Conservation (phyloP, 2,797 vertebrate genomes). For the Prunella strophiata region DNA sequence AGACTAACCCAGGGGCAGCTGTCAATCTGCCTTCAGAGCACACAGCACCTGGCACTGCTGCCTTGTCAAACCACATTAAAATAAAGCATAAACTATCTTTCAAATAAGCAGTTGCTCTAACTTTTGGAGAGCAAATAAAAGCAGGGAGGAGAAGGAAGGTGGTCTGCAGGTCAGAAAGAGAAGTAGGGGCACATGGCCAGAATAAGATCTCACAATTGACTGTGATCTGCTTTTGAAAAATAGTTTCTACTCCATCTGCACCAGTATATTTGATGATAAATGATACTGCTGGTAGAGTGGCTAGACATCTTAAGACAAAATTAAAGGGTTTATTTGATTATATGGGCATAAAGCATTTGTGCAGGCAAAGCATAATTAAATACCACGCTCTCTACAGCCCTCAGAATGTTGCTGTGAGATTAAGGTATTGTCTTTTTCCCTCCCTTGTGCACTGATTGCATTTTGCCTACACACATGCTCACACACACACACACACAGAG, state of each 20-base stretch:
- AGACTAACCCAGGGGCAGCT: neutral
- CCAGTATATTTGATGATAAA: neutral
- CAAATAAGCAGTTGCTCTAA: neutral
- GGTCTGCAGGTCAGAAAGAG: neutral
- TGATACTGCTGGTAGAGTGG: neutral
- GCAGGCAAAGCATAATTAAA: neutral
- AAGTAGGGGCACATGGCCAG: neutral
- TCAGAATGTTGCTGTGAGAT: neutral
- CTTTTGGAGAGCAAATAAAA: neutral
- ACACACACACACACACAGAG: neutral
- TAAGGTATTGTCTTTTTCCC: neutral
- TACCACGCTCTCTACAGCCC: neutral
- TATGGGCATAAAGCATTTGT: neutral
- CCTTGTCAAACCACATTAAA: neutral
- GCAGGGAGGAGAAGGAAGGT: neutral
- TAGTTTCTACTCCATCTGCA: neutral
- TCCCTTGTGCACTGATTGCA: neutral
- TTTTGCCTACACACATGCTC: neutral
- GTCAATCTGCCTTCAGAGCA: neutral
- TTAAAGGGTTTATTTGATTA: slow-evolving; percentile 31
- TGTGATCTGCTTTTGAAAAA: neutral
- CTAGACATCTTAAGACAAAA: neutral
- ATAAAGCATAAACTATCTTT: neutral
- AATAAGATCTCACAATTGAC: neutral
- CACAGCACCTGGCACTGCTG: accelerated